These are phyloP conservation scores for Oligia strigilis DNA, from an alignment of 2,888 invertebrate genomes.

Conservation along the genomic window DNA sequence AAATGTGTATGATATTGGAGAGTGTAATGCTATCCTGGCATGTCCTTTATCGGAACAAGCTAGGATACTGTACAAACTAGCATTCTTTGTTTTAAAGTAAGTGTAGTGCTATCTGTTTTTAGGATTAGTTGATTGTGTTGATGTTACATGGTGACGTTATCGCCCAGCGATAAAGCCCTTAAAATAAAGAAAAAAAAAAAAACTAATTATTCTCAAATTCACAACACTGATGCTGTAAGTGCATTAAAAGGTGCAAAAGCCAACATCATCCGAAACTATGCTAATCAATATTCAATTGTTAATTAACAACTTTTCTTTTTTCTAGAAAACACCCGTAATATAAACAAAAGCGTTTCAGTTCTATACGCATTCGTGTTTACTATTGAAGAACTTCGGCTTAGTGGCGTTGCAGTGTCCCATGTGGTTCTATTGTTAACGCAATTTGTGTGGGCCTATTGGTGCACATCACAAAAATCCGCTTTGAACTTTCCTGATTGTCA, in stretches of 20 bases:
- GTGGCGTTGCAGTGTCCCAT: neutral
- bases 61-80: no score
- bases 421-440: constrained; percentile 28
- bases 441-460: constrained; percentile 8
- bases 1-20: no score
- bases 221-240: neutral
- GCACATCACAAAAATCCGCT: neutral
- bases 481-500: constrained; percentile 26
- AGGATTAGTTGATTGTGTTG: no score
- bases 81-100: no score
- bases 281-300: constrained; percentile 1
- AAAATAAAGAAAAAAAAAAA: no score
- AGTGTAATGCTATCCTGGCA: no score
- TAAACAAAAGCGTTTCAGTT: constrained; percentile 22
- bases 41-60: no score
- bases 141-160: no score
- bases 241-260: neutral
- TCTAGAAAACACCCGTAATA: neutral
- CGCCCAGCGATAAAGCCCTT: no score
- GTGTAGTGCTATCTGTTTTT: no score
- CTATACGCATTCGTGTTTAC: constrained; percentile 19
- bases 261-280: neutral
- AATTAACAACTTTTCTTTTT: neutral
- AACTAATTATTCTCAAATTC: neutral
- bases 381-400: neutral